These are phyloP conservation scores for Mungos mungo DNA, from an alignment of 2,113 vertebrate species.

Conservation along the genomic window DNA sequence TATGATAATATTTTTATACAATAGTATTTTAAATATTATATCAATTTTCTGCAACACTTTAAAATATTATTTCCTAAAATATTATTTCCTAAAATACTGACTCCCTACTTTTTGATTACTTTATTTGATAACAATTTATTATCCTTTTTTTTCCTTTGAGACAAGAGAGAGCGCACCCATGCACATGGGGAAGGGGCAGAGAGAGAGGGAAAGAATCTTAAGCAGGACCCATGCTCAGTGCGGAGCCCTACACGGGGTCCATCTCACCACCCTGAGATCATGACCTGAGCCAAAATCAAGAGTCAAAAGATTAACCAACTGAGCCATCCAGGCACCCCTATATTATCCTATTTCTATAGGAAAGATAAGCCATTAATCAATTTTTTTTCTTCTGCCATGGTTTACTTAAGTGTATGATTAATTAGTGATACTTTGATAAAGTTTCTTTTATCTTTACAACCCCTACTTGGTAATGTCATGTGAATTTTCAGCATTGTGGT, in stretches of 20 bases:
- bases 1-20: background rate
- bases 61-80: background rate
- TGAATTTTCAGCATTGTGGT: background rate
- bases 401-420: background rate
- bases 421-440: background rate
- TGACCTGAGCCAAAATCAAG: too few species aligned
- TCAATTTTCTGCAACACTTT: background rate
- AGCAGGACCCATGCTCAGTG: too few species aligned
- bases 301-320: too few species aligned
- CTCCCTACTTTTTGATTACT: background rate
- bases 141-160: background rate
- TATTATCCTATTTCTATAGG: background rate
- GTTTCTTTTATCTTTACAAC: background rate
- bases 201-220: too few species aligned
- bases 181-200: too few species aligned
- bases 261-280: too few species aligned
- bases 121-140: background rate
- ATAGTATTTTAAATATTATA: background rate
- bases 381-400: background rate
- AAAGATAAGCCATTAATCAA: background rate
- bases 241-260: too few species aligned
- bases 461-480: background rate
- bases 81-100: background rate
- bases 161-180: too few species aligned
- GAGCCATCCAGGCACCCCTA: background rate